phyloP scores from a whole-genome alignment of 1,140 invertebrate genomes.

The Drosophila kepulauana region DNA sequence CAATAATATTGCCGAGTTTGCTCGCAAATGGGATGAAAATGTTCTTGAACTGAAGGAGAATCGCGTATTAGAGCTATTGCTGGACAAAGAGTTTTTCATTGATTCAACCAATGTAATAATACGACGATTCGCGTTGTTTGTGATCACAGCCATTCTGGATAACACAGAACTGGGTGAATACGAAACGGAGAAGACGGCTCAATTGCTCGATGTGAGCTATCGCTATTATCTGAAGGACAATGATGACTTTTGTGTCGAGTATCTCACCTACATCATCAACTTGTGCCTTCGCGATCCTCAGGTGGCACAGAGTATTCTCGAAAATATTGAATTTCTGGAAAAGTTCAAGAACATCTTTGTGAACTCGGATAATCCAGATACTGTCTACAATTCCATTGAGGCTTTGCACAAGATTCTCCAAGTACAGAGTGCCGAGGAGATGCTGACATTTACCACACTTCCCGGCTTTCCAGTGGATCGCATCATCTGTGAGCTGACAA shows the following conservation, averaged over 20 bases:
- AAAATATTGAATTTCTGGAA: conserved; percentile 57
- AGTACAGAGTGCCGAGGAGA: conserved; percentile 56
- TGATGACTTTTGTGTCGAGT: conserved; percentile 77
- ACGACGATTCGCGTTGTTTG: conserved; percentile 65
- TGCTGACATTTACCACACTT: conserved; percentile 56
- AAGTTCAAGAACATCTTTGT: conserved; percentile 62
- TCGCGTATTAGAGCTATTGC: conserved; percentile 55
- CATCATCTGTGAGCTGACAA: conserved; percentile 72
- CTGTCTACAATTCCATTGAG: conserved; percentile 67
- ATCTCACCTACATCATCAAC: conserved; percentile 68
- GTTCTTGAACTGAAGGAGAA: conserved; percentile 55
- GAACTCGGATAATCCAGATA: conserved; percentile 73
- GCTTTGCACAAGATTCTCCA: conserved; percentile 67
- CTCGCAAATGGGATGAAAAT: conserved; percentile 63
- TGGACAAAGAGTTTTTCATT: conserved; percentile 67
- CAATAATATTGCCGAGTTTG: conserved; percentile 69
- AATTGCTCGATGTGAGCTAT: conserved; percentile 47
- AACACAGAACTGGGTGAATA: conserved; percentile 59
- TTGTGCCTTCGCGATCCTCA: conserved; percentile 72
- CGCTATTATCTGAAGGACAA: conserved; percentile 56
- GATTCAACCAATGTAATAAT: conserved; percentile 53
- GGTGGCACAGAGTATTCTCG: conserved; percentile 52
- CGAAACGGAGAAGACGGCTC: conserved; percentile 43
- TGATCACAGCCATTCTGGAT: conserved; percentile 64
- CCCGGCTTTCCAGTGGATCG: conserved; percentile 69